phyloP scores from a whole-genome alignment of 2,888 invertebrate genomes.

The Nasonovia ribisnigri region DNA sequence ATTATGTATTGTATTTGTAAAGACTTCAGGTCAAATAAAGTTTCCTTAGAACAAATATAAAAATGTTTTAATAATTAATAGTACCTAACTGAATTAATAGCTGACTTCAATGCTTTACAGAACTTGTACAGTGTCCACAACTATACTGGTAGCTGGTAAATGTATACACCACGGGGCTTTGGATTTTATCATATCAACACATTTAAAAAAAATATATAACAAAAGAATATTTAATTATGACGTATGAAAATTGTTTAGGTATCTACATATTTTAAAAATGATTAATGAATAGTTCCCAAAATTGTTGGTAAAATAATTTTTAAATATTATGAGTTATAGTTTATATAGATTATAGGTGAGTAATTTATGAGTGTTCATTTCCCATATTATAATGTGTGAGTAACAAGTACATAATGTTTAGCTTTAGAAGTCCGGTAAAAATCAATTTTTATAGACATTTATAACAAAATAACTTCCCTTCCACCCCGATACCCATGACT shows the following conservation, averaged over 20 bases:
- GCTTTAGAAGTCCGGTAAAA: not conserved
- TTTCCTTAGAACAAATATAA: not conserved
- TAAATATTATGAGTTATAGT: not conserved
- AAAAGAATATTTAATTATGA: not conserved
- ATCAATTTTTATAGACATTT: not conserved
- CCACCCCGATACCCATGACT: not conserved
- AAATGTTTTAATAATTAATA: not conserved
- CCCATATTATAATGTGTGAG: not conserved
- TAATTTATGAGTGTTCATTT: not conserved
- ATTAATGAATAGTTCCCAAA: not conserved
- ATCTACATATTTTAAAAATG: not conserved
- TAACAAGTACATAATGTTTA: not conserved
- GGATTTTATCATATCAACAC: not conserved
- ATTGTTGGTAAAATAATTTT: not conserved
- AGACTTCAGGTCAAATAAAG: not conserved
- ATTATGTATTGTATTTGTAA: slow-evolving; percentile 12
- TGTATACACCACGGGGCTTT: not conserved
- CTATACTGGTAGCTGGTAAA: not conserved
- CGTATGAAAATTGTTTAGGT: not conserved
- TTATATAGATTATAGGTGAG: not conserved
- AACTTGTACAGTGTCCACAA: not conserved
- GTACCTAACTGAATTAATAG: not conserved
- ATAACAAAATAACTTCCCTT: not conserved
- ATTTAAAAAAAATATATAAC: not conserved
- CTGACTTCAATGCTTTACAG: not conserved